A percentile compares a stretch with the other conserved stretches of the same genome.
Conservation (phyloP, 37 sponge, comb jelly and placozoan species). For the Theonella swinhoei region DNA sequence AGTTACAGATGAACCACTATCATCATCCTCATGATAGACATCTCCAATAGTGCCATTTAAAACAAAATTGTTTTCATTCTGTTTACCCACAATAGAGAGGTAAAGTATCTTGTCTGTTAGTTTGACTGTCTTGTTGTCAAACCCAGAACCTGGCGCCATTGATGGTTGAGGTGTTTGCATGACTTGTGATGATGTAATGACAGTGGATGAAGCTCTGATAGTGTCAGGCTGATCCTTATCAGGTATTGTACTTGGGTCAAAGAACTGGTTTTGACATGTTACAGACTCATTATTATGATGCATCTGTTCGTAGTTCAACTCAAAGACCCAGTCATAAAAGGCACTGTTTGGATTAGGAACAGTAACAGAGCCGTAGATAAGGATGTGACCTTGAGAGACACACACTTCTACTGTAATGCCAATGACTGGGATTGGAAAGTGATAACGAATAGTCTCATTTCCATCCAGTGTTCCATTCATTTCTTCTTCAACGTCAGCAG, state of each 20-base stretch:
- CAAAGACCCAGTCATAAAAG: slow-evolving; percentile 31
- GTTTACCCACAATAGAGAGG: not conserved
- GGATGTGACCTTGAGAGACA: slow-evolving; percentile 2
- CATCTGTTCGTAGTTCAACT: slow-evolving; percentile 8
- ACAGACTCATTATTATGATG: too few species aligned
- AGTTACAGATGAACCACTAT: not conserved
- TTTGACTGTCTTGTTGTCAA: too few species aligned
- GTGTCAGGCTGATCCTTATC: too few species aligned
- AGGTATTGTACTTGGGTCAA: too few species aligned
- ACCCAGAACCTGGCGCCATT: too few species aligned
- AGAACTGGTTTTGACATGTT: too few species aligned
- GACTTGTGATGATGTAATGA: too few species aligned
- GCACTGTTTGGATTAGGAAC: slow-evolving; percentile 48
- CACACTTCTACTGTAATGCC: slow-evolving; percentile 44
- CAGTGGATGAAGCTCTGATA: too few species aligned
- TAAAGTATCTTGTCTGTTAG: not conserved
- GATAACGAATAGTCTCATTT: slow-evolving; percentile 9
- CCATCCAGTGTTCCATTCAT: not conserved
- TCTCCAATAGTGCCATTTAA: not conserved
- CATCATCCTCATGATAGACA: not conserved
- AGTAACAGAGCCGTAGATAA: slow-evolving; percentile 13
- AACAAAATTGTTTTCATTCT: not conserved
- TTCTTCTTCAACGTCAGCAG: not conserved
- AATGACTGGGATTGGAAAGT: slow-evolving; percentile 15
- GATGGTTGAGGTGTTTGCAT: too few species aligned